phyloP scores from a whole-genome alignment of 2,888 invertebrate genomes.

The Temnothorax unifasciatus region DNA sequence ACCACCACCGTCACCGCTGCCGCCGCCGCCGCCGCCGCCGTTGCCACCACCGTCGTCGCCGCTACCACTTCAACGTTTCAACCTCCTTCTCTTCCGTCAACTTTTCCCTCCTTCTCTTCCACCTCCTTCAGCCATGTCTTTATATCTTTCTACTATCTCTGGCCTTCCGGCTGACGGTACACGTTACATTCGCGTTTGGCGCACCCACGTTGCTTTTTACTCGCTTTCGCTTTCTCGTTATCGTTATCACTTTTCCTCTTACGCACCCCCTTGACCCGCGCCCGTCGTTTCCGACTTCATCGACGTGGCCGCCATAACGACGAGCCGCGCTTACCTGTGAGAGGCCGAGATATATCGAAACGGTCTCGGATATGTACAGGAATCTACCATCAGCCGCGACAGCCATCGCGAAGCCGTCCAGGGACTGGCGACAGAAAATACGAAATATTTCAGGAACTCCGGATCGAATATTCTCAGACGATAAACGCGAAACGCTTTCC shows the following conservation, averaged over 20 bases:
- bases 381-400: constrained; percentile 98
- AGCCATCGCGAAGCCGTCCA: constrained; percentile 99
- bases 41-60: constrained; percentile 23
- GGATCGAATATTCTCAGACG: constrained; percentile 12
- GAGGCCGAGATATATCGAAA: constrained; percentile 99
- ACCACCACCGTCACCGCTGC: constrained; percentile 40
- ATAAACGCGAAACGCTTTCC: neutral
- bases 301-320: constrained; percentile 35
- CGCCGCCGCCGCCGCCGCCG: constrained; percentile 46
- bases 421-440: constrained; percentile 89
- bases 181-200: constrained; percentile 58
- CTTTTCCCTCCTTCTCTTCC: constrained; percentile 61
- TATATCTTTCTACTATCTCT: constrained; percentile 65
- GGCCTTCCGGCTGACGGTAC: constrained; percentile 72
- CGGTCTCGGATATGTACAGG: constrained; percentile 99
- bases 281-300: constrained; percentile 27
- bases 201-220: constrained; percentile 39
- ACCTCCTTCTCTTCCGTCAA: constrained; percentile 70
- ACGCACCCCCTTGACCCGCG: constrained; percentile 54
- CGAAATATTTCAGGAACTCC: constrained; percentile 34
- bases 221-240: constrained; percentile 59
- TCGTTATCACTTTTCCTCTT: constrained; percentile 68
- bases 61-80: constrained; percentile 58
- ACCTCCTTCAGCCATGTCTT: constrained; percentile 47
- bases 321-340: constrained; percentile 92